Percentiles rank a stretch among this genome's conserved stretches.
Evolutionary conservation across 1,140 invertebrate species (phyloP).

Genomic region (Orussus abietinus): DNA sequence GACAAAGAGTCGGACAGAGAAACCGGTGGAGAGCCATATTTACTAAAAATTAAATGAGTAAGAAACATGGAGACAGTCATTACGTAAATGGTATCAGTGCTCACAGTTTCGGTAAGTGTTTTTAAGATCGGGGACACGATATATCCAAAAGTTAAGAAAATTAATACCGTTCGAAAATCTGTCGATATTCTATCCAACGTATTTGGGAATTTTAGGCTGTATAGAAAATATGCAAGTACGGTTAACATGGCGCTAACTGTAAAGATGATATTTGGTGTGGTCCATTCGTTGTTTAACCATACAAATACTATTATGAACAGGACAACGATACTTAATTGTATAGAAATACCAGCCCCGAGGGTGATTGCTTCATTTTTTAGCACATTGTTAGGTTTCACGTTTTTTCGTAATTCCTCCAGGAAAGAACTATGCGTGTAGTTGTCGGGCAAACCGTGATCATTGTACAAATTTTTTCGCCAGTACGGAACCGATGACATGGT

Average conservation of each 20-base stretch:
- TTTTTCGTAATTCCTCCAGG: constrained; percentile 79
- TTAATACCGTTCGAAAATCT: constrained; percentile 66
- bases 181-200: constrained; percentile 46
- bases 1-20: constrained; percentile 79
- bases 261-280: constrained; percentile 61
- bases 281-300: constrained; percentile 66
- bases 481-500: too few species aligned
- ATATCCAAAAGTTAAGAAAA: constrained; percentile 80
- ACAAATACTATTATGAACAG: constrained; percentile 73
- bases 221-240: constrained; percentile 57
- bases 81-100: constrained; percentile 94
- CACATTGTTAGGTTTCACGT: constrained; percentile 72
- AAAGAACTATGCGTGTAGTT: constrained; percentile 89
- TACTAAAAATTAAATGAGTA: constrained; percentile 84
- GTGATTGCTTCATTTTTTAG: constrained; percentile 63
- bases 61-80: constrained; percentile 84
- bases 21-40: constrained; percentile 82
- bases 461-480: constrained; percentile 88
- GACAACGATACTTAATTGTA: constrained; percentile 71
- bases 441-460: constrained; percentile 80
- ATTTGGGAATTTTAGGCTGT: constrained; percentile 45
- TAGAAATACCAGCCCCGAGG: constrained; percentile 66
- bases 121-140: constrained; percentile 87
- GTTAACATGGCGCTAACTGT: constrained; percentile 55
- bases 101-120: constrained; percentile 91